Evolutionary conservation across 92 coral and sea anemone genomes (phyloP).

Genomic region (Heliopora coerulea): DNA sequence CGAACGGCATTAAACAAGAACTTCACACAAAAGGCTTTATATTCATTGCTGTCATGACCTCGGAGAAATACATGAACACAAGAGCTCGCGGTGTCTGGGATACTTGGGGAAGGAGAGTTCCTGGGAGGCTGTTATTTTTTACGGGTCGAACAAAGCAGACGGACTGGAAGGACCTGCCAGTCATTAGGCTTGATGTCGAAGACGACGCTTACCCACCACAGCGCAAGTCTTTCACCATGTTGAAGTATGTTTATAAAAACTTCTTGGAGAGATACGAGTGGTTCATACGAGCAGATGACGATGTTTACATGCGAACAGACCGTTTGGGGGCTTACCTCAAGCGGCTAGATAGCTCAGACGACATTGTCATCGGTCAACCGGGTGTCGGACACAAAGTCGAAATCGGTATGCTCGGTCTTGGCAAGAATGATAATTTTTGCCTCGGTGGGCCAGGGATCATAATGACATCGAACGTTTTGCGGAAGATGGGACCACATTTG

Average conservation of each 20-base stretch:
- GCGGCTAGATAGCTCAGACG: constrained; percentile 90
- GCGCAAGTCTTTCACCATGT: constrained; percentile 88
- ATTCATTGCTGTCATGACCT: constrained; percentile 92
- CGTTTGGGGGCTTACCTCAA: constrained; percentile 71
- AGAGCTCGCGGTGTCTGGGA: constrained; percentile 93
- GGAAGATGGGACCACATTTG: constrained; percentile 82
- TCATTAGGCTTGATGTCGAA: constrained; percentile 76
- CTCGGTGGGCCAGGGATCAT: constrained; percentile 98
- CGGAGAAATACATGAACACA: constrained; percentile 73
- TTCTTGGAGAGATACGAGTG: constrained; percentile 87
- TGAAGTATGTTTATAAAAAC: constrained; percentile 93
- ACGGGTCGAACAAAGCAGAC: constrained; percentile 54
- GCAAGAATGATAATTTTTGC: constrained; percentile 86
- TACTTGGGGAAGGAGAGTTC: constrained; percentile 86
- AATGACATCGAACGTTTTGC: constrained; percentile 79
- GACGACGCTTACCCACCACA: constrained; percentile 96
- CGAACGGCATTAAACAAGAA: constrained; percentile 66
- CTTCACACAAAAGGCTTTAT: constrained; percentile 61
- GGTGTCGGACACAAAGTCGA: constrained; percentile 86
- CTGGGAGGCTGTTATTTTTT: constrained; percentile 82
- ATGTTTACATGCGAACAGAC: constrained; percentile 85
- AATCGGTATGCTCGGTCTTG: constrained; percentile 72
- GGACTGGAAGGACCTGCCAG: constrained; percentile 58
- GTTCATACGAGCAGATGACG: constrained; percentile 98
- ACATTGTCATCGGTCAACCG: constrained; percentile 91